A percentile compares a stretch with the other conserved stretches of the same genome.
Conservation (phyloP, 2,888 invertebrate species). For the Agriotes lineatus region DNA sequence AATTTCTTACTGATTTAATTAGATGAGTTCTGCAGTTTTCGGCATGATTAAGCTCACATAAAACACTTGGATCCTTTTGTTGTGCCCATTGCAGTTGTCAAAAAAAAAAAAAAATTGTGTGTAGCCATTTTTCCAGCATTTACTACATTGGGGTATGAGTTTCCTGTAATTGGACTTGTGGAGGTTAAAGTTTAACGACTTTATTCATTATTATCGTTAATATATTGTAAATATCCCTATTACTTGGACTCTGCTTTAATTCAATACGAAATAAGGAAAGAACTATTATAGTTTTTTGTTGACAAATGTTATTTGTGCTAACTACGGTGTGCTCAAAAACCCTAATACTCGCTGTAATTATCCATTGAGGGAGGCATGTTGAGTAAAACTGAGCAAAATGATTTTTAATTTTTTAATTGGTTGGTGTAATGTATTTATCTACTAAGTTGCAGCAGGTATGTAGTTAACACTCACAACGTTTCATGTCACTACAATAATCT, state of each 20-base stretch:
- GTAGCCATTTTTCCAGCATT: not conserved
- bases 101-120: not conserved
- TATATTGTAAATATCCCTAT: not conserved
- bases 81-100: not conserved
- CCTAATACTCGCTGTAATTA: no score
- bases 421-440: no score
- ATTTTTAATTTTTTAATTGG: no score
- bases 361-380: no score
- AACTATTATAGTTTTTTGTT: not conserved
- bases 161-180: not conserved
- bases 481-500: no score
- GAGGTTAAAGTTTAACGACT: not conserved
- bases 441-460: no score
- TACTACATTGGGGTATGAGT: not conserved
- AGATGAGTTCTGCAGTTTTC: not conserved
- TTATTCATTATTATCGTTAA: not conserved
- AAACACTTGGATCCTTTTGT: not conserved
- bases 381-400: no score
- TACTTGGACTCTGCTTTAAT: not conserved
- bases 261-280: not conserved
- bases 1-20: not conserved
- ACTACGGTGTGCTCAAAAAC: not conserved
- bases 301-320: not conserved
- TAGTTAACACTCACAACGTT: no score
- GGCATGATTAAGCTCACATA: not conserved